Evolutionary conservation across 2,797 vertebrate species (phyloP), one percentile per base, ranked within the genome.

Genomic region (Rousettus madagascariensis): DNA sequence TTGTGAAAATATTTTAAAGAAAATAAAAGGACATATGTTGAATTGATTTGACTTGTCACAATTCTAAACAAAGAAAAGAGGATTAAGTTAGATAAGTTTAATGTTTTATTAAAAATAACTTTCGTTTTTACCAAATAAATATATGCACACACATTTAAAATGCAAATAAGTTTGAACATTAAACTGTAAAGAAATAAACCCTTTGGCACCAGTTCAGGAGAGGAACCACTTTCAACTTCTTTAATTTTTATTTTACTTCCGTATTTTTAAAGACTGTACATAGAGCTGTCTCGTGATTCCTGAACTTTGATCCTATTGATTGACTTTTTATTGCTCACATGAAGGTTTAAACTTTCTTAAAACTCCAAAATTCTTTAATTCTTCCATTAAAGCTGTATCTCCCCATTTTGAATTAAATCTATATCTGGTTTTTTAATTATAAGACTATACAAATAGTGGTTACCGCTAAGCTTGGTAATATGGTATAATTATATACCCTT

Each of bases 61-160:
- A 69, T 95, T 88, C 13, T 59, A 78, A 92, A 53, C 36, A 91
- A 91, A 92, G 17, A 13, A 55, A 68, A 90, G 9, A 77, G 10
- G 16, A 57, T 57, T 55, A 41, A 20, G 8, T 72, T 82, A 77
- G 51, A 22, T 53, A 91, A 57, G 20, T 28, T 28, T n/a, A 53
- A 13, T 89, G 11, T 36, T 85, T 90, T 5, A 63, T 68, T 66
- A 22, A 72, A 89, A 69, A 66, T 74, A 41, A 78, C 13, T 63
- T 94, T 66, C 38, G 74, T n/a, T 83, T 90, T 80, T 46, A 80
- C 33, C 65, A 84, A 85, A 74, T 83, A 78, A 69, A 75, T 77
- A 46, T 49, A 66, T 55, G 11, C 5, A 36, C 1, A 19, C 28
- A 24, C 78, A 19, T 65, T 90, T 83, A 59, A 28, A 94, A 57